Conservation (phyloP, 2,797 vertebrate genomes). For the Aphelocoma californica region DNA sequence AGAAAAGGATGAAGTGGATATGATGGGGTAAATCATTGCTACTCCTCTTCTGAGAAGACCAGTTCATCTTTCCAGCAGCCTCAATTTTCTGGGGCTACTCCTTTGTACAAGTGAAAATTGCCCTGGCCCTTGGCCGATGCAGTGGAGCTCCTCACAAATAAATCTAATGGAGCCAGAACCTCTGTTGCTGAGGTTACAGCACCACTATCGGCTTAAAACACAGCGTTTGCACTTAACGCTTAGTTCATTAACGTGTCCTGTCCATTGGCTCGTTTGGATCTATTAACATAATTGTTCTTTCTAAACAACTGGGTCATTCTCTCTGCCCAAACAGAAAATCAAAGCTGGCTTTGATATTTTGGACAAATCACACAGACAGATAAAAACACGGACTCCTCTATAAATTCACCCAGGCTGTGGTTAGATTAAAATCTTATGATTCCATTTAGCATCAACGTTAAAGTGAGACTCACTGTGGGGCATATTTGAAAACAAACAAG, state of each 20-base stretch:
- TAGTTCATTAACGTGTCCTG: conserved; percentile 68
- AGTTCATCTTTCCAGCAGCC: not conserved
- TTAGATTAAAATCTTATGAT: not conserved
- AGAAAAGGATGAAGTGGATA: not conserved
- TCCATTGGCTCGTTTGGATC: conserved; percentile 71
- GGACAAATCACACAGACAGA: conserved; percentile 34
- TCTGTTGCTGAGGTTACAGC: conserved; percentile 57
- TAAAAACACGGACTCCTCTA: not conserved
- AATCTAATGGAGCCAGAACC: conserved; percentile 26
- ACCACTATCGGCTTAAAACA: conserved; percentile 61
- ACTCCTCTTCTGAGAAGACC: not conserved
- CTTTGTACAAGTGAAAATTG: conserved; percentile 51
- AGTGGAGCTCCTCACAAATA: conserved; percentile 52
- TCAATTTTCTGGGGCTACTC: conserved; percentile 29
- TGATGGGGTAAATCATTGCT: not conserved
- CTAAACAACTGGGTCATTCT: conserved; percentile 76
- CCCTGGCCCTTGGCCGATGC: conserved; percentile 2
- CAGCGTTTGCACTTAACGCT: conserved; percentile 40
- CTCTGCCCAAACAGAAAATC: conserved; percentile 62
- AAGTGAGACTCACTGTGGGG: not conserved
- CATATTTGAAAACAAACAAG: not conserved
- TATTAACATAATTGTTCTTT: conserved; percentile 80
- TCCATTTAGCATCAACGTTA: not conserved
- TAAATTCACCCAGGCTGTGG: not conserved
- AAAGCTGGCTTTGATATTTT: conserved; percentile 62